These are phyloP conservation scores for Steinernema carpocapsae DNA, from an alignment of 2,888 invertebrate species.

Conservation along the genomic window DNA sequence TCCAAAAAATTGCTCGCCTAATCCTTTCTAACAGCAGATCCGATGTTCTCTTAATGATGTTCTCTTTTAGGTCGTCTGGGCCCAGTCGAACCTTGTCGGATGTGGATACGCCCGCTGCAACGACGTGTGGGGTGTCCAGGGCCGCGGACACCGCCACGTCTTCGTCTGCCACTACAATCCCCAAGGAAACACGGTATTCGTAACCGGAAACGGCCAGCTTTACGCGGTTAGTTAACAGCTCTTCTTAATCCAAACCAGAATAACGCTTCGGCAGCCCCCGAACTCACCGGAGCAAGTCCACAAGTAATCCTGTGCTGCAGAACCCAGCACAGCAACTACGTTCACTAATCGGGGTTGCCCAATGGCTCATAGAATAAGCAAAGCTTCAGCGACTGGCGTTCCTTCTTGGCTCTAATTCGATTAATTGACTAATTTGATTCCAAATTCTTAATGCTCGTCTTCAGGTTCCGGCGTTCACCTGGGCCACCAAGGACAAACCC, in stretches of 20 bases:
- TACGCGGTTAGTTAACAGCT: constrained; percentile 60
- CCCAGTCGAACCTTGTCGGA: constrained; percentile 82
- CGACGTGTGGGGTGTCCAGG: constrained; percentile 77
- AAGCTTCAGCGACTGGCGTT: constrained; percentile 15
- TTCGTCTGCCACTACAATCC: constrained; percentile 69
- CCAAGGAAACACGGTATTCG: constrained; percentile 68
- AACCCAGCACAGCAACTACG: neutral
- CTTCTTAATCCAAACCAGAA: constrained; percentile 28
- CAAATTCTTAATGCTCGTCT: constrained; percentile 37
- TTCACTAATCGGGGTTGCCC: constrained; percentile 21
- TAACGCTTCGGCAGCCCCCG: constrained; percentile 24
- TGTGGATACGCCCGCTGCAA: constrained; percentile 86
- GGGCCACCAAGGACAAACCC: constrained; percentile 59
- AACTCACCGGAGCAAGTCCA: neutral
- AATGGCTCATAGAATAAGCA: constrained; percentile 9
- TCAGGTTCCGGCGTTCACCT: constrained; percentile 68
- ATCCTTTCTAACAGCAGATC: neutral
- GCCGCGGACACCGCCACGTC: constrained; percentile 69
- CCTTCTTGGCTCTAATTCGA: neutral
- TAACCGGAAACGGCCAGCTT: constrained; percentile 61
- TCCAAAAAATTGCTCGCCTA: neutral
- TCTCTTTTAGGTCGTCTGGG: constrained; percentile 80
- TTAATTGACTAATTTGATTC: neutral
- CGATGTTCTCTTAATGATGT: neutral
- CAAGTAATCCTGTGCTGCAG: no score